These are phyloP conservation scores for Speoplatyrhinus poulsoni DNA, from an alignment of 2,113 vertebrate genomes.

Conservation along the genomic window DNA sequence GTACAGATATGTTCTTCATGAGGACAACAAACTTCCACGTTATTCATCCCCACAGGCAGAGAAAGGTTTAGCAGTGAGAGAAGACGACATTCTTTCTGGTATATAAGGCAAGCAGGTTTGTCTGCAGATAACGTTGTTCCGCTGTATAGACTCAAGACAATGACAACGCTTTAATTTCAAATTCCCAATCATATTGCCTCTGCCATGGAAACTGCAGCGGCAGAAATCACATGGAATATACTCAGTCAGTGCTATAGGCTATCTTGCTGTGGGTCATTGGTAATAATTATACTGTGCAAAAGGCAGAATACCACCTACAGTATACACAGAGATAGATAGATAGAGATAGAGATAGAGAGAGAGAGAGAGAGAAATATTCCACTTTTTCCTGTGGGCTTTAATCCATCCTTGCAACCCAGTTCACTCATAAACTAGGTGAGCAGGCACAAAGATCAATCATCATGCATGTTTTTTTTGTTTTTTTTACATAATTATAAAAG, in stretches of 20 bases:
- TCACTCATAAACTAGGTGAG: conserved; percentile 46
- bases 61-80: conserved; percentile 2
- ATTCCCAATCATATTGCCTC: conserved; percentile 43
- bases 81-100: conserved; percentile 24
- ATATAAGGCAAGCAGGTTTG: not conserved
- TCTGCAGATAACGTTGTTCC: conserved; percentile 18
- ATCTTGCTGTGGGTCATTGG: conserved; percentile 63
- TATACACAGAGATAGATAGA: no score
- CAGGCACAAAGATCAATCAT: conserved; percentile 59
- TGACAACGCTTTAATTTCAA: conserved; percentile 45
- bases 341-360: no score
- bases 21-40: conserved; percentile 46
- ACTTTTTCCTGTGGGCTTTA: conserved; percentile 45
- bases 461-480: conserved; percentile 47
- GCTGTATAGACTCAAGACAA: conserved; percentile 1
- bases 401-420: conserved; percentile 59
- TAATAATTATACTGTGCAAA: conserved; percentile 58
- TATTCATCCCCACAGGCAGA: conserved; percentile 42
- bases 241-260: conserved; percentile 54
- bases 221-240: conserved; percentile 49
- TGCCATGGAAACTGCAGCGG: conserved; percentile 33
- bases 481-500: no score
- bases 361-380: conserved; percentile 48
- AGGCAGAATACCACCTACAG: conserved; percentile 33
- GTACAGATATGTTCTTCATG: conserved; percentile 56